phyloP scores from a whole-genome alignment of 1,140 invertebrate species.

The Bombus vancouverensis region DNA sequence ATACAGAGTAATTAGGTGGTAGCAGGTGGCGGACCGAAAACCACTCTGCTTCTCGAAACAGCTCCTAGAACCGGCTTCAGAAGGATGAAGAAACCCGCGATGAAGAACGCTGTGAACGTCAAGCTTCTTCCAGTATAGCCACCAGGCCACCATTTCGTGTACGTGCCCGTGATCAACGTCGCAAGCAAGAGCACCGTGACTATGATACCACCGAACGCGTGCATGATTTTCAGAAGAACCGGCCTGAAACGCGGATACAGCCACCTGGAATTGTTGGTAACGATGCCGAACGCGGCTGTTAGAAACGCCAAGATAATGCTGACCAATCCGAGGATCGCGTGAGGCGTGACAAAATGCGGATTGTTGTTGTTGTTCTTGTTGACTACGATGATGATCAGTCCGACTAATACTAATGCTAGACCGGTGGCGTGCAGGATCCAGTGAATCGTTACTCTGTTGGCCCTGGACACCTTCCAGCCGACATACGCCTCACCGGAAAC shows the following conservation, averaged over 20 bases:
- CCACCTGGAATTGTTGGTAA: constrained; percentile 77
- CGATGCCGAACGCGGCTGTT: constrained; percentile 70
- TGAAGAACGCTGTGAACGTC: constrained; percentile 71
- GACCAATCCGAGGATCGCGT: constrained; percentile 72
- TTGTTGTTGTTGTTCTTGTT: constrained; percentile 69
- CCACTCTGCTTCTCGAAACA: constrained; percentile 70
- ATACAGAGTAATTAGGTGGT: constrained; percentile 11
- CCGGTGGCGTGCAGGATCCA: constrained; percentile 76
- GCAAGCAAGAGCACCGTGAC: constrained; percentile 73
- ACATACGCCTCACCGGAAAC: constrained; percentile 76
- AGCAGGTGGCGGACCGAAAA: constrained; percentile 63
- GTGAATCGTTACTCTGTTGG: constrained; percentile 73
- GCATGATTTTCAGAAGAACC: constrained; percentile 74
- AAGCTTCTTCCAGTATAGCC: constrained; percentile 66
- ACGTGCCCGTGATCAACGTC: constrained; percentile 76
- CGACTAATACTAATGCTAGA: constrained; percentile 67
- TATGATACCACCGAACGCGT: constrained; percentile 74
- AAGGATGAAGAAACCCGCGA: constrained; percentile 73
- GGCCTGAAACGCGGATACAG: constrained; percentile 75
- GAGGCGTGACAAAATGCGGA: constrained; percentile 71
- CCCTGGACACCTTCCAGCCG: constrained; percentile 63
- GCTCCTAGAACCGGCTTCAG: constrained; percentile 76
- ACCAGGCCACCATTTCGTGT: constrained; percentile 69
- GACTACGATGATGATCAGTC: constrained; percentile 74
- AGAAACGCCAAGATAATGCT: constrained; percentile 70